Conservation (phyloP, 2,888 invertebrate species). For the Eumacrocentrus americanus region DNA sequence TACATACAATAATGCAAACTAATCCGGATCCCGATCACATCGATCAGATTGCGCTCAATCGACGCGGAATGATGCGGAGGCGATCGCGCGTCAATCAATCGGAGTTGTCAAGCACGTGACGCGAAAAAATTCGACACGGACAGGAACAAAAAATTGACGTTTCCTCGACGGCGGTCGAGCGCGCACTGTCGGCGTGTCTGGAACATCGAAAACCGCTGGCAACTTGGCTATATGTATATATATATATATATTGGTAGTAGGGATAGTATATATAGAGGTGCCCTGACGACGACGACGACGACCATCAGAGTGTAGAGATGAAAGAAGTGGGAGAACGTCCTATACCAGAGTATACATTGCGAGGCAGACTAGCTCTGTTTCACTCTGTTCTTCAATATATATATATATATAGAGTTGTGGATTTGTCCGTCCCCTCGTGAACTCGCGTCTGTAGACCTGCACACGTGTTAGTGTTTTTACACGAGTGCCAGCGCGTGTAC, state of each 20-base stretch:
- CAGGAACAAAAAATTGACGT: constrained; percentile 5
- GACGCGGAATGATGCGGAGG: no score
- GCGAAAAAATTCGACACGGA: constrained; percentile 1
- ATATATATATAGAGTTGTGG: neutral
- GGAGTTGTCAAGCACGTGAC: constrained; percentile 26
- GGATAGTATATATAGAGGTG: no score
- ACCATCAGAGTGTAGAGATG: constrained; percentile 8
- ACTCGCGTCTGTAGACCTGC: neutral
- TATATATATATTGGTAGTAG: no score
- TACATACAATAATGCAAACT: no score
- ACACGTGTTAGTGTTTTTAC: constrained; percentile 20
- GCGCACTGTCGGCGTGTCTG: constrained; percentile 31
- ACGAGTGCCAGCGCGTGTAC: constrained; percentile 9
- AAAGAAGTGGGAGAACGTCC: constrained; percentile 7
- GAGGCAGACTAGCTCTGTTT: neutral
- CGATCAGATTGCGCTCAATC: no score
- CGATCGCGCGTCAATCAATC: constrained; percentile 19
- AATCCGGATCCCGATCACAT: no score
- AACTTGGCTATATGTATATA: no score
- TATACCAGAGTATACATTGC: neutral
- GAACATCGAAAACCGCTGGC: constrained; percentile 27
- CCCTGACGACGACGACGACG: neutral
- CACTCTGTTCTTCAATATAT: neutral
- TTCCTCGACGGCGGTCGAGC: constrained; percentile 33
- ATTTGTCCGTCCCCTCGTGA: constrained; percentile 6